Evolutionary conservation across 2,797 vertebrate genomes (phyloP).

Genomic region (Pygocentrus nattereri): DNA sequence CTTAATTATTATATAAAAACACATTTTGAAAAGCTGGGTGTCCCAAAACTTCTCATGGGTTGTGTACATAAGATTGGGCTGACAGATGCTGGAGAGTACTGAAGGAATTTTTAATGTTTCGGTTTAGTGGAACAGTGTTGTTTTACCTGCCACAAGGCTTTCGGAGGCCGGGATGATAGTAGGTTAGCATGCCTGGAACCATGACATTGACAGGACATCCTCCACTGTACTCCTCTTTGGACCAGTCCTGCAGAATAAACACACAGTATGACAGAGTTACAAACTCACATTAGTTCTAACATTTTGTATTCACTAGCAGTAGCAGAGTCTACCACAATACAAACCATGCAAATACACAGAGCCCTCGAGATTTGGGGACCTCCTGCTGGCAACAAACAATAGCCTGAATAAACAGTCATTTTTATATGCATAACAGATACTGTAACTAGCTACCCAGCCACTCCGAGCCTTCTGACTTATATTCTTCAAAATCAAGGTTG

Average conservation of each 20-base stretch:
- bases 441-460: neutral
- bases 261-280: neutral
- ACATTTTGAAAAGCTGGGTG: too few relatives aligned
- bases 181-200: constrained; percentile 79
- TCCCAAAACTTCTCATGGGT: neutral
- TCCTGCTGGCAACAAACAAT: neutral
- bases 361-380: neutral
- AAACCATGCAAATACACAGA: neutral
- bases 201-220: constrained; percentile 82
- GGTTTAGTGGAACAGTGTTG: neutral
- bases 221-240: constrained; percentile 75
- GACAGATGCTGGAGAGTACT: neutral
- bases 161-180: constrained; percentile 78
- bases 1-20: too few relatives aligned
- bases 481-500: too few relatives aligned
- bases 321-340: neutral
- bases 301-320: neutral
- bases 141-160: constrained; percentile 78
- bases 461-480: too few relatives aligned
- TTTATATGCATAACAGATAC: neutral
- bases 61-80: neutral
- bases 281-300: neutral
- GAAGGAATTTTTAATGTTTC: neutral
- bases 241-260: constrained; percentile 74
- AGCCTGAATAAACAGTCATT: neutral